phyloP scores from a whole-genome alignment of 2,888 invertebrate genomes.

The Creontiades dilutus region DNA sequence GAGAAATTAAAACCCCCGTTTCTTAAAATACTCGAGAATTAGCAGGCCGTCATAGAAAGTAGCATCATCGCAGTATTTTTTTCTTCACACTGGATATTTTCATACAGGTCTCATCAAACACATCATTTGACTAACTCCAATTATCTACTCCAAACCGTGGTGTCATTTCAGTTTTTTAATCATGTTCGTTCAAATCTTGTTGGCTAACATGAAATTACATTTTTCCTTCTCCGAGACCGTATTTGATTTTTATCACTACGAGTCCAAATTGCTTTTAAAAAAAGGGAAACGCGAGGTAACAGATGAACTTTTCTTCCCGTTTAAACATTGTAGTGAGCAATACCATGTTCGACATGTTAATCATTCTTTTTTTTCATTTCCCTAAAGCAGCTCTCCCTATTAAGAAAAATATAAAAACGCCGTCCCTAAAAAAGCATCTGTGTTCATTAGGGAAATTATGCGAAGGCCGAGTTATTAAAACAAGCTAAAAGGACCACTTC shows the following conservation, averaged over 20 bases:
- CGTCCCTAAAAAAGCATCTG: not conserved
- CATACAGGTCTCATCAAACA: too few relatives aligned
- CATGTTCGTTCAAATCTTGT: too few relatives aligned
- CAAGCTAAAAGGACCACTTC: slow-evolving; percentile 25
- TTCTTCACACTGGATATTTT: not conserved
- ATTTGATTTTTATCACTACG: too few relatives aligned
- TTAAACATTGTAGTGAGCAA: too few relatives aligned
- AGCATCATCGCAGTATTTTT: not conserved
- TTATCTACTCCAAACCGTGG: too few relatives aligned
- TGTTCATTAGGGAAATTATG: slow-evolving; percentile 39
- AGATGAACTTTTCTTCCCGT: too few relatives aligned
- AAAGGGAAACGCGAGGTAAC: too few relatives aligned
- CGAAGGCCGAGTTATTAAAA: slow-evolving; percentile 42
- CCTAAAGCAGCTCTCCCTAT: not conserved
- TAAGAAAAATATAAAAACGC: not conserved
- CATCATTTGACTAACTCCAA: too few relatives aligned
- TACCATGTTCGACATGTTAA: not conserved
- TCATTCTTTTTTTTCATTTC: not conserved
- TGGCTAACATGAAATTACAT: too few relatives aligned
- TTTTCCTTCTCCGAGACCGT: too few relatives aligned
- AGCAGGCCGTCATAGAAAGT: slow-evolving; percentile 40
- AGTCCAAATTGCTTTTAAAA: too few relatives aligned
- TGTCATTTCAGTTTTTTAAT: too few relatives aligned
- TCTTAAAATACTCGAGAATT: slow-evolving; percentile 53
- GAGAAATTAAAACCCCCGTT: slow-evolving; percentile 60